phyloP scores from a whole-genome alignment of 2,113 vertebrate species.

The Campylomormyrus numenius region DNA sequence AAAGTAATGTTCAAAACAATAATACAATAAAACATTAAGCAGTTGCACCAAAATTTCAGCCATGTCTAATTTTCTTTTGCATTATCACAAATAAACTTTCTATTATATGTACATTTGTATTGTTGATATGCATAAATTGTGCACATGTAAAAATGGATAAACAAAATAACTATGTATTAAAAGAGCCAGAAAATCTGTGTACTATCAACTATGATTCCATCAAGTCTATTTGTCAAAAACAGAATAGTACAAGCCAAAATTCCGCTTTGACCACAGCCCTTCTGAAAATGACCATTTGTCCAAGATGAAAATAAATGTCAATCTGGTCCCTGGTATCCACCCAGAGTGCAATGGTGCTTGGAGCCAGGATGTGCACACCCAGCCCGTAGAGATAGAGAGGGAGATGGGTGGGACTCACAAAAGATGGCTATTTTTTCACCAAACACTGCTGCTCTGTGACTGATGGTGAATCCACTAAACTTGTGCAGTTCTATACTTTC shows the following conservation, averaged over 20 bases:
- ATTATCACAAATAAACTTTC: neutral
- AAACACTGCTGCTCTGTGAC: neutral
- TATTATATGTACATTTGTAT: neutral
- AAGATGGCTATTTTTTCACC: neutral
- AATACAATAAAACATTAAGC: neutral
- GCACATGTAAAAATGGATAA: neutral
- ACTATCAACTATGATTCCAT: neutral
- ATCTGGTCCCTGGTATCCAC: neutral
- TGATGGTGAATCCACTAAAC: neutral
- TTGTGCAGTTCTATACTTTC: neutral
- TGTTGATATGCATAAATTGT: neutral
- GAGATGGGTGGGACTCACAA: neutral
- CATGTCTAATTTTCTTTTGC: neutral
- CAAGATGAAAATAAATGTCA: slow-evolving; percentile 16
- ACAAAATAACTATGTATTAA: neutral
- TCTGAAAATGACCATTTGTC: neutral
- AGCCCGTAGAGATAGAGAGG: slow-evolving; percentile 5
- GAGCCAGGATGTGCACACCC: neutral
- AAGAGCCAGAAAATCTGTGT: neutral
- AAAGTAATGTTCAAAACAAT: neutral
- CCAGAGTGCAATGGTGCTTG: neutral
- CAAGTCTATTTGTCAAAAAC: neutral
- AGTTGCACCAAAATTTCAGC: neutral
- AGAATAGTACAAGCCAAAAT: neutral
- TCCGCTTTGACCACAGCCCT: neutral